Base-by-base conservation (phyloP, 2,888 invertebrate genomes). In the Drosophila niveifrons region DNA sequence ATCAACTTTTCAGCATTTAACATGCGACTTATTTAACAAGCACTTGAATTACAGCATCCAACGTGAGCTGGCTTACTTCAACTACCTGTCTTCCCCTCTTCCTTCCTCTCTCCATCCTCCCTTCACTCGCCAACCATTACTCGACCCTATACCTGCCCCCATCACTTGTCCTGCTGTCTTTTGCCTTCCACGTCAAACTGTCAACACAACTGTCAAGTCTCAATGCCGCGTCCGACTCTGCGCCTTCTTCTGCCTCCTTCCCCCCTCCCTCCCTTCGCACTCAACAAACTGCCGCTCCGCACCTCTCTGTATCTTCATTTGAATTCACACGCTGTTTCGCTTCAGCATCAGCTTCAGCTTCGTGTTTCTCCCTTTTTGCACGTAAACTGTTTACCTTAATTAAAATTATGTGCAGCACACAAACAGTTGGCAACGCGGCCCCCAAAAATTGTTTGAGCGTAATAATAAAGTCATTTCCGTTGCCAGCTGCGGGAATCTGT, bases 311-410 rank as follows among this genome's bases (percentile, higher is more conserved):
- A 66, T 76, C 69, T 69, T 73, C 73, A 77, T 77, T 70, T 77
- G 66, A 77, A 73, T 77, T 70, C 70, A 59, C 62, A 68, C 68
- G 76, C 76, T 72, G 58, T 58, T 67, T 61, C 58, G 47, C 39
- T 61, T 41, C 28, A 56, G 47, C 39, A 57, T 41, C 28, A 56
- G 48, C 43, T 59, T 52, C 39, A 13, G 41, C 39, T 56, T 65
- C 62, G 36, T 47, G 61, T 39, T 62, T 52, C 69, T 64, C 63
- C 52, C 39, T 50, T 75, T 72, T 72, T 63, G 52, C 75, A 69
- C 64, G 75, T 69, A 75, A 84, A 84, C 82, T 84, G 80, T 85
- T 85, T 85, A 82, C 81, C 84, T 86, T 86, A 81, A 85, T 86
- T 84, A 86, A 85, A 85, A 83, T 78, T 72, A 75, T 77, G 68